phyloP scores from a whole-genome alignment of 2,888 invertebrate genomes.

The Perizoma affinitatum region DNA sequence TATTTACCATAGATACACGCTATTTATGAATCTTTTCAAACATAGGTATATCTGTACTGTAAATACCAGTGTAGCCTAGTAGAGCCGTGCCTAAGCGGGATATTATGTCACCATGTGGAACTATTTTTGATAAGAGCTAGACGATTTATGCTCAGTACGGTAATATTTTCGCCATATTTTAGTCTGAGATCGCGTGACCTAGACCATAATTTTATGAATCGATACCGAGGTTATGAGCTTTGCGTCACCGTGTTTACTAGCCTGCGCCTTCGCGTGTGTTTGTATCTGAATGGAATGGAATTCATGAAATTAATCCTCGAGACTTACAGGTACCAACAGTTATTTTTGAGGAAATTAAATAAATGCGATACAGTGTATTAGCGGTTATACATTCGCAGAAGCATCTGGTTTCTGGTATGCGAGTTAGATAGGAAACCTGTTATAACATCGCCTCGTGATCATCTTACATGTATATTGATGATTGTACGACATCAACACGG shows the following conservation, averaged over 20 bases:
- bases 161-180: slow-evolving; percentile 39
- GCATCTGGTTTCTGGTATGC: slow-evolving; percentile 11
- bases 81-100: not conserved
- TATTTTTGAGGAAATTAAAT: slow-evolving; percentile 37
- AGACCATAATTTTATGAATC: slow-evolving; percentile 69
- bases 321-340: slow-evolving; percentile 19
- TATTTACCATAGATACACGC: not conserved
- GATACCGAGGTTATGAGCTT: slow-evolving; percentile 70
- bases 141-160: slow-evolving; percentile 6
- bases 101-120: too few relatives aligned
- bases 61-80: not conserved
- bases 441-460: slow-evolving; percentile 10
- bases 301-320: slow-evolving; percentile 38
- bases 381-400: slow-evolving; percentile 5
- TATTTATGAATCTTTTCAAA: not conserved
- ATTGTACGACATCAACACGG: too few relatives aligned
- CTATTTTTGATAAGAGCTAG: slow-evolving; percentile 22
- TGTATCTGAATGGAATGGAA: slow-evolving; percentile 44
- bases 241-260: slow-evolving; percentile 68
- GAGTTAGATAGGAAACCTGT: slow-evolving; percentile 16
- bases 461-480: not conserved
- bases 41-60: slow-evolving; percentile 2
- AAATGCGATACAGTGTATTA: slow-evolving; percentile 17
- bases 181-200: slow-evolving; percentile 66
- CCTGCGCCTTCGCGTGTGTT: slow-evolving; percentile 57